Base-by-base conservation (phyloP, 2,888 invertebrate genomes). In the Pharmacophagus antenor region DNA sequence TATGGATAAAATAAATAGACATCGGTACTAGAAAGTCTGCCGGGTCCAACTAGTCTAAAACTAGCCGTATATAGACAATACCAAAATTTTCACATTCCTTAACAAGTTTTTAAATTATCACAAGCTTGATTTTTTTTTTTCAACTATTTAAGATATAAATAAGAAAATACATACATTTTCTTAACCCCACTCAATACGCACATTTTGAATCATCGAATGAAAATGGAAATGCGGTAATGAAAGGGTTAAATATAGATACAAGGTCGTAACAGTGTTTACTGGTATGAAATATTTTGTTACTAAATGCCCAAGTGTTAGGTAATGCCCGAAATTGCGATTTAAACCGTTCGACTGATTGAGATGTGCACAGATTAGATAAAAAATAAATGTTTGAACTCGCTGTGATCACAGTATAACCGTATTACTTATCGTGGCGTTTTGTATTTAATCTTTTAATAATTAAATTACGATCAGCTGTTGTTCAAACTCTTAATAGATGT, bases 301-400 rank as follows among this genome's bases (percentile, higher is more conserved):
- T 31, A 58, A 54, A 58, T 42, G 27, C n/a, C 17, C n/a, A 53
- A 25, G 22, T 51, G 58, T 54, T 58, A 53, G 48, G 53, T 54
- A 49, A 58, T 41, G 41, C 27, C 41, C 41, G 53, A 42, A 58
- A 42, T 25, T 21, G 42, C 25, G 27, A n/a, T 48, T 41, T n/a
- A 25, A n/a, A 8, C 58, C n/a, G 50, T 41, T 37, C 25, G 41
- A 22, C 51, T 51, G 56, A 58, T 58, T 48, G 53, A 58, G 58
- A 58, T 58, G 53, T 42, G 12, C 53, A 23, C 18, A 41, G 58
- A 58, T 58, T 54, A 58, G 58, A 58, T 58, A 58, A 17, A 42
- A 42, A 21, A 48, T 37, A 17, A 52, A 52, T 52, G 20, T 49
- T 58, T 47, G 4, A 44, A n/a, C 48, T 31, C 31, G 31, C 31